phyloP scores from a whole-genome alignment of 2,797 vertebrate species.

The Sphenopsis melanotis region DNA sequence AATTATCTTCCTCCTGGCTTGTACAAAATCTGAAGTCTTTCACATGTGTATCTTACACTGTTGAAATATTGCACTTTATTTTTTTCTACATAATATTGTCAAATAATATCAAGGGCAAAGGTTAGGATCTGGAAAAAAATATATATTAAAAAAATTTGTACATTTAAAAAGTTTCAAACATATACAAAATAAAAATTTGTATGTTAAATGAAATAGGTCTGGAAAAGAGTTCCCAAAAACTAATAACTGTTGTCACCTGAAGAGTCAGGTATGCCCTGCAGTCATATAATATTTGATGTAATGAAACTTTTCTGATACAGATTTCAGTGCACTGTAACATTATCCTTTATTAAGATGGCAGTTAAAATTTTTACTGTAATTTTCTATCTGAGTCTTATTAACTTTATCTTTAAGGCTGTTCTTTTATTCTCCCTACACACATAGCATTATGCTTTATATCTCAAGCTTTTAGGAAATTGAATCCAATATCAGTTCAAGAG shows the following conservation, averaged over 20 bases:
- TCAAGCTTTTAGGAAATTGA: slow-evolving; percentile 49
- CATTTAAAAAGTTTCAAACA: background rate
- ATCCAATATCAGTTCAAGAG: background rate
- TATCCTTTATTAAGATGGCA: background rate
- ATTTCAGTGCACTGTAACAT: background rate
- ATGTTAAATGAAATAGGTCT: background rate
- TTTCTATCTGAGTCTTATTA: slow-evolving; percentile 25
- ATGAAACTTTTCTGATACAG: background rate
- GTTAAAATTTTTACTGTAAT: background rate
- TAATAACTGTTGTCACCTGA: background rate
- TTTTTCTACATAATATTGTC: background rate
- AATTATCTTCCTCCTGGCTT: background rate
- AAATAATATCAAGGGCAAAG: background rate
- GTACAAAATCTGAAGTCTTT: background rate
- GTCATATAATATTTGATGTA: background rate
- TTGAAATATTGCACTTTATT: background rate
- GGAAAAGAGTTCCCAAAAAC: background rate
- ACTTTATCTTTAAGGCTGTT: slow-evolving; percentile 6
- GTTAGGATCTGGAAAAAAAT: background rate
- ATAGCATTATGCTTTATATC: background rate
- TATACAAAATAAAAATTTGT: background rate
- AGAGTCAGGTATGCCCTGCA: background rate
- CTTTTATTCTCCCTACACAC: background rate
- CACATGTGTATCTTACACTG: background rate
- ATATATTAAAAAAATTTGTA: background rate